These are phyloP conservation scores for Mobula birostris DNA, from an alignment of 2,113 vertebrate genomes.

Conservation along the genomic window DNA sequence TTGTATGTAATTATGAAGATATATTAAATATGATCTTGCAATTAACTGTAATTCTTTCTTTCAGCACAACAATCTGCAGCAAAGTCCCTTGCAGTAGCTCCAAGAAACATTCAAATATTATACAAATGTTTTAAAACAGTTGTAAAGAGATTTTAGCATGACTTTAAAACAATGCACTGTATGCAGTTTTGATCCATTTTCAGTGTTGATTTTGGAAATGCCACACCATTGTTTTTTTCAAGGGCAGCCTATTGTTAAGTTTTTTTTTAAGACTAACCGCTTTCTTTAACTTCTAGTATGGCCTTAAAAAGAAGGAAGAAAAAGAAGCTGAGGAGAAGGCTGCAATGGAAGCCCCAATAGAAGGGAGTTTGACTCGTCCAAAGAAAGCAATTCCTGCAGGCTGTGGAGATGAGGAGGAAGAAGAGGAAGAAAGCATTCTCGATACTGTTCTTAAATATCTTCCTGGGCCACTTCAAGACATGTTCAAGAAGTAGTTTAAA, in stretches of 20 bases:
- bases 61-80: neutral
- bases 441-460: constrained; percentile 98
- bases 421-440: constrained; percentile 93
- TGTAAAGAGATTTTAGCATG: too few species aligned
- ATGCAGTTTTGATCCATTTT: too few species aligned
- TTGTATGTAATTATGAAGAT: neutral
- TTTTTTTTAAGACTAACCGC: neutral
- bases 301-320: constrained; percentile 97
- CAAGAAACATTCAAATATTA: neutral
- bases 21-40: neutral
- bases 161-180: too few species aligned
- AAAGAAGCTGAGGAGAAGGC: constrained; percentile 97
- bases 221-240: too few species aligned
- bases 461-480: constrained; percentile 92
- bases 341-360: constrained; percentile 89
- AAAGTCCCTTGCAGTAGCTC: neutral
- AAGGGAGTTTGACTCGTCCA: constrained; percentile 88
- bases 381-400: constrained; percentile 92
- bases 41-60: neutral
- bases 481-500: constrained; percentile 90
- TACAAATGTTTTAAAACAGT: too few species aligned
- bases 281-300: constrained; percentile 63
- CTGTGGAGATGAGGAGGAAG: constrained; percentile 87
- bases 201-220: too few species aligned
- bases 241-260: neutral